phyloP scores from a whole-genome alignment of 53 echinoderm and acorn worm genomes.

The Hippasteria phrygiana region DNA sequence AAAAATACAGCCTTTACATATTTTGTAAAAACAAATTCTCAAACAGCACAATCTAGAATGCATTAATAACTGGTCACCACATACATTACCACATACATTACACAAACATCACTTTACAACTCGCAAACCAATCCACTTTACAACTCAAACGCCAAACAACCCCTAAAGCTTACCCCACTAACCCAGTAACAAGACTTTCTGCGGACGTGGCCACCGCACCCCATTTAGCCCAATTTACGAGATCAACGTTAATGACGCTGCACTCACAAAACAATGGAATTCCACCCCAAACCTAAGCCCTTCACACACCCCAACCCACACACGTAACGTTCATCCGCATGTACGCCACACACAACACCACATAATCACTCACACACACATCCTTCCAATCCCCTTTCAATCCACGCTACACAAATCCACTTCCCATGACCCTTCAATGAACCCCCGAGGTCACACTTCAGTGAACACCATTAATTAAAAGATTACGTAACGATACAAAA shows the following conservation, averaged over 20 bases:
- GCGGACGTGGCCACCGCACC: constrained; percentile 56
- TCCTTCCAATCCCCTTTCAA: constrained; percentile 19
- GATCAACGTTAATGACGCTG: constrained; percentile 60
- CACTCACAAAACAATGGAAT: constrained; percentile 70
- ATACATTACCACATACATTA: background rate
- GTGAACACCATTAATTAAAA: constrained; percentile 2
- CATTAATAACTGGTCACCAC: no score
- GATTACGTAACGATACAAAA: constrained; percentile 24
- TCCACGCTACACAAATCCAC: constrained; percentile 55
- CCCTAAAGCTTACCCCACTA: constrained; percentile 23
- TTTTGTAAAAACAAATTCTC: no score
- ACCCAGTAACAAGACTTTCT: constrained; percentile 46
- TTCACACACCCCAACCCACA: constrained; percentile 50
- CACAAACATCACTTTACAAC: background rate
- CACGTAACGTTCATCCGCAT: constrained; percentile 9
- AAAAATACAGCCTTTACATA: no score
- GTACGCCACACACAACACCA: constrained; percentile 51
- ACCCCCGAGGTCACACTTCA: constrained; percentile 10
- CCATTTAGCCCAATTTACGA: constrained; percentile 40
- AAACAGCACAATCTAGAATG: no score
- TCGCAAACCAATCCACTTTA: background rate
- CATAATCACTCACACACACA: constrained; percentile 39
- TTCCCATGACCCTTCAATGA: background rate
- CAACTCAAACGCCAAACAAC: constrained; percentile 45
- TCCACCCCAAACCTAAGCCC: constrained; percentile 48